A percentile compares a stretch with the other conserved stretches of the same genome.
These are phyloP conservation scores for Benitochromis conjunctus DNA, from an alignment of 2,113 vertebrate genomes.

Conservation along the genomic window DNA sequence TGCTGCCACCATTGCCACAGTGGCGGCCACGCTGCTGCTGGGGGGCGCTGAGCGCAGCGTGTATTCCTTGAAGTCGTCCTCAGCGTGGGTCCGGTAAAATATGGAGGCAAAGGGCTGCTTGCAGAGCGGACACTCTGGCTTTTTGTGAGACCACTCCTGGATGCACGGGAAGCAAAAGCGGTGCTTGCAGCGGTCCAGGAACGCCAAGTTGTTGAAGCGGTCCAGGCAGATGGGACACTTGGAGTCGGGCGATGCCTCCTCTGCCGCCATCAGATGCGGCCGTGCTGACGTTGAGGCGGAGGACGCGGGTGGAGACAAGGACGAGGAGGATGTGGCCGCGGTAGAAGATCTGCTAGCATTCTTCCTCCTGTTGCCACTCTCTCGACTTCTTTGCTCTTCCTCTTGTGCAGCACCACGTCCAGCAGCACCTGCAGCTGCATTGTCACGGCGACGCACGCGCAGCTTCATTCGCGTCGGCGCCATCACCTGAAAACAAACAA, in stretches of 20 bases:
- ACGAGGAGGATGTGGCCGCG: not conserved
- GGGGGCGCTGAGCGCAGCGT: constrained; percentile 72
- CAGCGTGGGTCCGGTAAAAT: constrained; percentile 83
- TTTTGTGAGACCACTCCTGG: constrained; percentile 91
- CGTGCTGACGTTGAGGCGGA: not conserved
- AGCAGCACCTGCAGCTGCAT: not conserved
- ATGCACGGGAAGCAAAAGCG: constrained; percentile 91
- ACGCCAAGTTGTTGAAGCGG: constrained; percentile 84
- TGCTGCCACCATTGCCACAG: constrained; percentile 72
- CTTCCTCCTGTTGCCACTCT: not conserved
- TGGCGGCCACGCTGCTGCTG: constrained; percentile 68
- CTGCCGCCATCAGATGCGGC: constrained; percentile 12
- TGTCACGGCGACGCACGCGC: constrained; percentile 55
- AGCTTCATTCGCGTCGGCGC: constrained; percentile 78
- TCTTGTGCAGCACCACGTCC: not conserved
- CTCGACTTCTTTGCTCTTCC: not conserved
- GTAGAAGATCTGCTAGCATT: not conserved
- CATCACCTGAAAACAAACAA: constrained; percentile 69
- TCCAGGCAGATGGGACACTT: constrained; percentile 94
- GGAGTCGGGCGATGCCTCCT: constrained; percentile 85
- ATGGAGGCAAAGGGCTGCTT: constrained; percentile 90
- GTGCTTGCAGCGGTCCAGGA: constrained; percentile 86
- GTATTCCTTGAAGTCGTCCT: constrained; percentile 88
- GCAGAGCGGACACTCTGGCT: constrained; percentile 90
- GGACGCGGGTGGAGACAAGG: not conserved